These are phyloP conservation scores for Tinamus major DNA, from an alignment of 2,797 vertebrate species.

Conservation along the genomic window DNA sequence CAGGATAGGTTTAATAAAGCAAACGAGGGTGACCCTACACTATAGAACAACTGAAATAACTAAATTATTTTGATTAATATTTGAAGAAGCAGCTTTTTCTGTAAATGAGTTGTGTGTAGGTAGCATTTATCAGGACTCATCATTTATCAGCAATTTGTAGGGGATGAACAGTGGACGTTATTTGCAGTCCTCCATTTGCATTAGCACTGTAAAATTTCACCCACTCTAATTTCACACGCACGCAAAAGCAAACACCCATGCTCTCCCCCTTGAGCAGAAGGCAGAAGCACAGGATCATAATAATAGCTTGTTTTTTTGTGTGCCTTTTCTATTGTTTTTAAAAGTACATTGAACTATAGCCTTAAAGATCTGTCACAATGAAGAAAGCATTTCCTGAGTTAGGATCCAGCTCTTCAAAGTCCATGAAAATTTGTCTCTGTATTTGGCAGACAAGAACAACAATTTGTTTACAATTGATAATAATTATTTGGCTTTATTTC, in stretches of 20 bases:
- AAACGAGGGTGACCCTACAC: not conserved
- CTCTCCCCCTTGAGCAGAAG: not conserved
- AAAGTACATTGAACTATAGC: not conserved
- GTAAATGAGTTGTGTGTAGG: not conserved
- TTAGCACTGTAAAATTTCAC: not conserved
- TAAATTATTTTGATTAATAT: not conserved
- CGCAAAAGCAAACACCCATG: not conserved
- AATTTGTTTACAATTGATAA: slow-evolving; percentile 11
- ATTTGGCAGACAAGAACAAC: slow-evolving; percentile 15
- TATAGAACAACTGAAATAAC: not conserved
- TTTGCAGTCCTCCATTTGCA: not conserved
- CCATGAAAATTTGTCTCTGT: not conserved
- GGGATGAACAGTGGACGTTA: not conserved
- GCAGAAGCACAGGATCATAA: not conserved
- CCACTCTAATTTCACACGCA: not conserved
- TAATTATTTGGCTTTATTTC: slow-evolving; percentile 26
- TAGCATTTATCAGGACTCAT: not conserved
- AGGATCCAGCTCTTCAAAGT: not conserved
- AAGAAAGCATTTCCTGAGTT: not conserved
- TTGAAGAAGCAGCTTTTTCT: not conserved
- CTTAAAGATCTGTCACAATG: not conserved
- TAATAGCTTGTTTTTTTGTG: not conserved
- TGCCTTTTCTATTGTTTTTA: not conserved
- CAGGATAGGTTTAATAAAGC: not conserved
- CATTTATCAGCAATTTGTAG: not conserved